Base-by-base conservation (phyloP, 2,888 invertebrate genomes). In the Serripes groenlandicus region DNA sequence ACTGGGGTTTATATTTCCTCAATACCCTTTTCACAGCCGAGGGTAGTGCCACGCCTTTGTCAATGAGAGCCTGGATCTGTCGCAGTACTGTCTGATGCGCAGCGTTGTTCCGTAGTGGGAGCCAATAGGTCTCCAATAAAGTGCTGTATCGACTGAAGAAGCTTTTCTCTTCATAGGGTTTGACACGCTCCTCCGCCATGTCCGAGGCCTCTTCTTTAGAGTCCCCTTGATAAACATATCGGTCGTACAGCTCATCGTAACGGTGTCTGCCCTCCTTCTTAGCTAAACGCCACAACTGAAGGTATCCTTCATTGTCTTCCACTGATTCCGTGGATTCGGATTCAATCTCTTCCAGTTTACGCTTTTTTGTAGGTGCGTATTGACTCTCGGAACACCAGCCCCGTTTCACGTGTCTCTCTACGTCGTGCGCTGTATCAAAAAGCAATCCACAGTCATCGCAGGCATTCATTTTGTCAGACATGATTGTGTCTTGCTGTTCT, bases 401-500 rank as follows among this genome's bases (percentile, higher is more conserved):
- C 1, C 64, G 1, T 81, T 81, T 81, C 0, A 81, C 28, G 28
- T 81, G 81, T 68, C 81, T 76, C 30, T 81, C 76, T 1, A 81
- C 77, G 30, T 80, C 80, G 56, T 75, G 80, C 2, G 18, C 18
- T 1, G 56, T 21, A 42, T 75, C 72, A 71, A 80, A 80, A 32
- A 80, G 34, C 3, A 66, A 32, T 7, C 80, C 80, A 72, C 80
- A 75, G 34, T 80, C 80, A 21, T 80, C 80, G 60, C 80, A 80
- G 32, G 75, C 52, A 3, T 80, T 32, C 26, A 23, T 35, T 70
- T 79, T 80, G n/a, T 75, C 70, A 23, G 30, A 32, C 66, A 75
- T 80, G n/a, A n/a, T n/a, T n/a, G n/a, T n/a, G n/a, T n/a, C n/a
- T n/a, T n/a, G n/a, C n/a, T n/a, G n/a, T n/a, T n/a, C 21, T 28